Conservation (phyloP, 2,888 invertebrate genomes). For the Gastracanthus pulcherrimus region DNA sequence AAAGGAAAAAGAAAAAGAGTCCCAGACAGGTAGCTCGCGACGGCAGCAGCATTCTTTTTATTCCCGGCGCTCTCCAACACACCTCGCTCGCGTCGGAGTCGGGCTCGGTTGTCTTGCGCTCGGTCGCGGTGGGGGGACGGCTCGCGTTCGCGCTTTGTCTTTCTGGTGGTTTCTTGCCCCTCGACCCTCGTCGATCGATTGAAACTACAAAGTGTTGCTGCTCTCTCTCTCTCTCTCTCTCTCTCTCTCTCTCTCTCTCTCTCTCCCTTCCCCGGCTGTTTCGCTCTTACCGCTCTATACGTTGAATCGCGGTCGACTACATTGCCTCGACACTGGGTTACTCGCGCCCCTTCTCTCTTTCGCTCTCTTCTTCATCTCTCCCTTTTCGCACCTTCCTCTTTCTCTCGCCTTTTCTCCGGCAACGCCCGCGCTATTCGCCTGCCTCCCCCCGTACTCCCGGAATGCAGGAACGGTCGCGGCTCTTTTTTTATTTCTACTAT, state of each 20-base stretch:
- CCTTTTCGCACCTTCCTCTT: conserved; percentile 63
- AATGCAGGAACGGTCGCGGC: conserved; percentile 5
- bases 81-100: conserved; percentile 51
- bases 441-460: background rate
- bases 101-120: conserved; percentile 62
- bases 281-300: no score
- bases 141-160: conserved; percentile 25
- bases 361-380: conserved; percentile 59
- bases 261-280: conserved; percentile 69
- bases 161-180: conserved; percentile 61
- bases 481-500: conserved; percentile 38
- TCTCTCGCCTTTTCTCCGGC: conserved; percentile 17
- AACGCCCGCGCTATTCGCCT: background rate
- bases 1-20: background rate
- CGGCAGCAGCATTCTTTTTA: no score
- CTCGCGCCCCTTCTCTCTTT: conserved; percentile 67
- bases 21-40: no score
- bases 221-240: background rate
- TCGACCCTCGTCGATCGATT: conserved; percentile 69
- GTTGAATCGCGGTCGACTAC: conserved; percentile 75
- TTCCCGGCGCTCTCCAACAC: background rate
- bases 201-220: conserved; percentile 75
- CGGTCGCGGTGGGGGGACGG: conserved; percentile 56
- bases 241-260: conserved; percentile 67
- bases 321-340: conserved; percentile 73